A percentile compares a stretch with the other conserved stretches of the same genome.
phyloP scores from a whole-genome alignment of 2,797 vertebrate genomes.

The Tadarida brasiliensis region DNA sequence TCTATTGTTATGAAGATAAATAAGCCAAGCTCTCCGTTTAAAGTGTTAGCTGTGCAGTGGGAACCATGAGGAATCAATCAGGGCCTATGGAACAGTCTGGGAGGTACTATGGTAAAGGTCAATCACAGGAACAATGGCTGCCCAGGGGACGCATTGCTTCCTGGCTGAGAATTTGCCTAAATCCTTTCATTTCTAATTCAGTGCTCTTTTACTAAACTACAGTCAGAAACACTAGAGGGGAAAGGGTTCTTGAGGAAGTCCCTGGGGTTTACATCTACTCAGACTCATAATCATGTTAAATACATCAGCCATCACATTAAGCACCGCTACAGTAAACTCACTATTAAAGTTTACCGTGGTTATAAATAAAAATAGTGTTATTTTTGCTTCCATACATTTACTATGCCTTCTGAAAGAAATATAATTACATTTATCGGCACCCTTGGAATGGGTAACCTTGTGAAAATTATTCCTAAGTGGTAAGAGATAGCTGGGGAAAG shows the following conservation, averaged over 20 bases:
- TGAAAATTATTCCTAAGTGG: constrained; percentile 72
- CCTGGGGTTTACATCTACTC: constrained; percentile 37
- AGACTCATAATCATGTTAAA: constrained; percentile 66
- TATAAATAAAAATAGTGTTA: constrained; percentile 76
- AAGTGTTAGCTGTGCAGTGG: background rate
- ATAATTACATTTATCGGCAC: constrained; percentile 75
- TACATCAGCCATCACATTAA: constrained; percentile 68
- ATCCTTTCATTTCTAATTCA: constrained; percentile 32
- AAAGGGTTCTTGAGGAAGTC: constrained; percentile 45
- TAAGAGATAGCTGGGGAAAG: constrained; percentile 54
- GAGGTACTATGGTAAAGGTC: background rate
- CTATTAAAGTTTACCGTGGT: constrained; percentile 68
- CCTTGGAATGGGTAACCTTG: constrained; percentile 71
- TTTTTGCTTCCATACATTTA: constrained; percentile 71
- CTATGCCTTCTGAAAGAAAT: constrained; percentile 73
- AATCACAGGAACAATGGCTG: background rate
- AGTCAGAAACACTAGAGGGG: background rate
- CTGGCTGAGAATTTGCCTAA: background rate
- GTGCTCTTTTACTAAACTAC: background rate
- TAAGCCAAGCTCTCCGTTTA: background rate
- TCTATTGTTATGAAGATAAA: background rate
- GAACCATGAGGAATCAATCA: background rate
- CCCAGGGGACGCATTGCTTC: background rate
- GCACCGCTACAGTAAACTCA: constrained; percentile 67
- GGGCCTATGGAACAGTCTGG: background rate